phyloP scores from a whole-genome alignment of 2,797 vertebrate species.

The Erpetoichthys calabaricus region DNA sequence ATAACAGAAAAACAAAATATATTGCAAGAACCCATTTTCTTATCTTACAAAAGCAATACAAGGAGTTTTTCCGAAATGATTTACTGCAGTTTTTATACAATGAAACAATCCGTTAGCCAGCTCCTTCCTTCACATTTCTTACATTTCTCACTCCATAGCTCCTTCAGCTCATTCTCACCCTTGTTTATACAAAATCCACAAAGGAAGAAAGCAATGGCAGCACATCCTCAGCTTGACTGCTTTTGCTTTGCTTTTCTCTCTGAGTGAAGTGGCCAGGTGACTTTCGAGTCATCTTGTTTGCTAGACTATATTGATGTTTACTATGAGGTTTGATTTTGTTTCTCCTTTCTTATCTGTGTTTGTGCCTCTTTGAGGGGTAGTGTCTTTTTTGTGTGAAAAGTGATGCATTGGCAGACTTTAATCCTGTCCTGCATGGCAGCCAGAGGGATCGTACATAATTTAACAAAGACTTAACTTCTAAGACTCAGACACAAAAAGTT shows the following conservation, averaged over 20 bases:
- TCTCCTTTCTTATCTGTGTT: slow-evolving; percentile 1
- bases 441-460: slow-evolving; percentile 49
- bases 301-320: not conserved
- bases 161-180: too few relatives aligned
- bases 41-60: slow-evolving; percentile 18
- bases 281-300: not conserved
- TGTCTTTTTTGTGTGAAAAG: not conserved
- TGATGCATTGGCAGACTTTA: slow-evolving; percentile 33
- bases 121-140: too few relatives aligned
- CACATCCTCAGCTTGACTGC: not conserved
- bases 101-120: too few relatives aligned
- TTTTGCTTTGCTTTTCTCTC: not conserved
- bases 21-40: not conserved
- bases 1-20: too few relatives aligned
- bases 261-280: not conserved
- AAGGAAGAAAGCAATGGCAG: too few relatives aligned
- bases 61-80: slow-evolving; percentile 17
- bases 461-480: slow-evolving; percentile 60
- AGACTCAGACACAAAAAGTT: slow-evolving; percentile 36
- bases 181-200: too few relatives aligned
- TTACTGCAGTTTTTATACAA: too few relatives aligned
- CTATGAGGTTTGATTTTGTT: not conserved
- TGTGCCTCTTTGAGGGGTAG: not conserved
- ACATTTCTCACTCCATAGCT: too few relatives aligned
- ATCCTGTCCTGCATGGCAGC: slow-evolving; percentile 42